Percentiles rank a stretch among this genome's conserved stretches.
Conservation (phyloP, 2,113 vertebrate genomes). For the Falcunculus frontatus region DNA sequence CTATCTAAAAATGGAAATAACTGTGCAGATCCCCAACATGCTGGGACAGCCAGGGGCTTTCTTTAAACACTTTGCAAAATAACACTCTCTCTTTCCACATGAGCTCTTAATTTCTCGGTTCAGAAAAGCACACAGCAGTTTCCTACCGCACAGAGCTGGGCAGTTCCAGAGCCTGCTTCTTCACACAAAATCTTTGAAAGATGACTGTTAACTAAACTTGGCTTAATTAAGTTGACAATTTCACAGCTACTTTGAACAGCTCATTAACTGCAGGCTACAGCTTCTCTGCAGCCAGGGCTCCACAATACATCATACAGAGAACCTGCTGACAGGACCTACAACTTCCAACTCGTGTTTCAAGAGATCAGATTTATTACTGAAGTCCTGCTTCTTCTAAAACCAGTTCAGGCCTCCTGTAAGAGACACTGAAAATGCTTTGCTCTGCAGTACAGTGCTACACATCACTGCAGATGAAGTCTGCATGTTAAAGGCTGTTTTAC, state of each 20-base stretch:
- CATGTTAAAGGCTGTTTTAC: background rate
- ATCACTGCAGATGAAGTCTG: background rate
- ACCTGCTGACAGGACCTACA: slow-evolving; percentile 39
- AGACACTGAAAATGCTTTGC: background rate
- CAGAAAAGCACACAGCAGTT: background rate
- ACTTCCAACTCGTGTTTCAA: background rate
- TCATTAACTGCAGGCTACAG: slow-evolving; percentile 44
- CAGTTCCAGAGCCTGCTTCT: background rate
- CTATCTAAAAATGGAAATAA: background rate
- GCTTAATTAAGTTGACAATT: slow-evolving; percentile 53
- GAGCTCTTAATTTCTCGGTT: background rate
- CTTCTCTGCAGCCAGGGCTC: slow-evolving; percentile 30
- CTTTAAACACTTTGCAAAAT: background rate
- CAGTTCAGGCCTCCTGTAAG: background rate
- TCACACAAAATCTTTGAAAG: background rate
- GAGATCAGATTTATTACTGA: slow-evolving; percentile 30
- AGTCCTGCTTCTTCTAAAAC: background rate
- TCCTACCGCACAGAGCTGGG: background rate
- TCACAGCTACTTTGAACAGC: slow-evolving; percentile 52
- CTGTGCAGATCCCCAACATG: background rate
- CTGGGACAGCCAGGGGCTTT: background rate
- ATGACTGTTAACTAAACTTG: slow-evolving; percentile 41
- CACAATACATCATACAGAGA: slow-evolving; percentile 13
- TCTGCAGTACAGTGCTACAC: background rate
- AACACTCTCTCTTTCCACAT: background rate